phyloP scores from a whole-genome alignment of 2,888 invertebrate genomes.

The Thyatira batis region DNA sequence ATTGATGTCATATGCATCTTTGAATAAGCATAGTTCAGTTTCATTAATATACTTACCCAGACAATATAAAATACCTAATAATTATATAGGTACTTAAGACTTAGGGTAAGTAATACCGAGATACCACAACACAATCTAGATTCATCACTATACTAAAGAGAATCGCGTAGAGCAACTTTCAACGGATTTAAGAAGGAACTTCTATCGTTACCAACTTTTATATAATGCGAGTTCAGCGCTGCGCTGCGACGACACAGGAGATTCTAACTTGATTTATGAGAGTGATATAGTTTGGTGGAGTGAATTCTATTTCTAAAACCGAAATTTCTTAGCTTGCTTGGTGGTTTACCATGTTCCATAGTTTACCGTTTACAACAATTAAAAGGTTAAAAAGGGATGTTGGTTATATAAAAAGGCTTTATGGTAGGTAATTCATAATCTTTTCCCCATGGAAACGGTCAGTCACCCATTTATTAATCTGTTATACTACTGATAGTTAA shows the following conservation, averaged over 20 bases:
- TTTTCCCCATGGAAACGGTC: too few species aligned
- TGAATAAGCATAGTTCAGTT: too few species aligned
- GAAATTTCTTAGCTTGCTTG: not conserved
- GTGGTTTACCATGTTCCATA: not conserved
- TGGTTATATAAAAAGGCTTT: too few species aligned
- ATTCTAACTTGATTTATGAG: constrained; percentile 62
- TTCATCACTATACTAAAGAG: constrained; percentile 41
- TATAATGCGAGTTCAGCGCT: constrained; percentile 55
- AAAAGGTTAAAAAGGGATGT: too few species aligned
- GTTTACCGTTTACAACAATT: too few species aligned
- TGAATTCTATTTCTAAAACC: constrained; percentile 20
- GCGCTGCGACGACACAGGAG: constrained; percentile 46
- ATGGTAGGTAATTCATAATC: too few species aligned
- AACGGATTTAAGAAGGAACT: constrained; percentile 59
- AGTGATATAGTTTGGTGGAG: constrained; percentile 26
- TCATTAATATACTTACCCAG: too few species aligned
- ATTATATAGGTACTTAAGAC: too few species aligned
- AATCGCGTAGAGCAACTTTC: constrained; percentile 36
- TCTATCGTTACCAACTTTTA: constrained; percentile 69
- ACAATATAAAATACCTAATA: too few species aligned
- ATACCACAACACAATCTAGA: constrained; percentile 25
- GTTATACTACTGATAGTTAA: too few species aligned
- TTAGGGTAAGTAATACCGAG: not conserved
- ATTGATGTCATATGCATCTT: too few species aligned
- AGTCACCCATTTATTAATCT: too few species aligned